Base-by-base conservation (phyloP, 92 coral and sea anemone genomes). In the Epizoanthus illoricatus region DNA sequence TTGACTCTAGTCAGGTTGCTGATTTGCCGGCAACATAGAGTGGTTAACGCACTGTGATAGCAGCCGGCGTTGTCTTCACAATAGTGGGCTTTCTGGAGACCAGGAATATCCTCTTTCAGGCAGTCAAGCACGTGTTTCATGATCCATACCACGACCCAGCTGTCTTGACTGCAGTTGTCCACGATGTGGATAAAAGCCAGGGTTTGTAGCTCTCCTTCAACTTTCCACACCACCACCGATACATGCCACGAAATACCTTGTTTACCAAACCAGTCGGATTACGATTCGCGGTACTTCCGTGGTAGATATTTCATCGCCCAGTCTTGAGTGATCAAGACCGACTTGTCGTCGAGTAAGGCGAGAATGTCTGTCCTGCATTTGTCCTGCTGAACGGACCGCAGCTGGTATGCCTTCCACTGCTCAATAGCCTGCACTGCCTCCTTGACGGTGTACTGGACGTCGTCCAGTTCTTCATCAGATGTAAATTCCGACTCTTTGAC, bases 161-260 rank as follows among this genome's bases (percentile, higher is more conserved):
- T 65, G 40, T 65, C 70, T 65, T 65, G 70, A 65, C 39, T 65
- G 12, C 70, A 65, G 15, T 65, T 65, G 3, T 65, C 39, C 5
- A 15, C 70, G 39, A 65, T 65, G 36, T 65, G 69, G 39, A 65
- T 24, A 28, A 6, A 65, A 7, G 36, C 69, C 28, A 20, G 69
- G 39, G 33, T 28, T 12, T 65, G 40, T 9, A 20, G 69, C 39
- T 65, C 69, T 40, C 28, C 39, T 40, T 4, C 69, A n/a, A 28
- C 13, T 65, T 20, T 65, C 28, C 69, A 7, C 28, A 65, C 39
- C 36, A 65, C 69, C 11, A 65, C 69, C 9, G 69, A 65, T 12
- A 87, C 69, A 55, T 84, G 90, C 88, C 88, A 87, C 20, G 84
- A 83, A 42, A 87, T 88, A 15, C 87, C 87, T 59, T 87, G 72